Evolutionary conservation across 2,797 vertebrate species (phyloP), one percentile per base, ranked within the genome.

Genomic region (Scolopax bukidnonensis): DNA sequence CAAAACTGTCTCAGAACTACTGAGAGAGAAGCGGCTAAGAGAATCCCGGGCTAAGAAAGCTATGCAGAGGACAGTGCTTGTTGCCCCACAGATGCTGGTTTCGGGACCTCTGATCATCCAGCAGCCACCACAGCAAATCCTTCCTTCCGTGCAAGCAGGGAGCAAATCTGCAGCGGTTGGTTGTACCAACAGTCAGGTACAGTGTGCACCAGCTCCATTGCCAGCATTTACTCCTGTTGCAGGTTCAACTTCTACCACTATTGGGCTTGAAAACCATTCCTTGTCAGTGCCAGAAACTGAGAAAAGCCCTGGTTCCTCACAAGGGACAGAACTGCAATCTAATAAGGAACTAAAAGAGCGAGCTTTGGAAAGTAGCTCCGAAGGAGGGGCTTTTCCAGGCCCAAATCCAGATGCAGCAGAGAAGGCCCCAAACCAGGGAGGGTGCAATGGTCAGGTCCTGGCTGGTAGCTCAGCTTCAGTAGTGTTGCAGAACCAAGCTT

Each of bases 1-100:
- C 3, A 98, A 98, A 96, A 98, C 98, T 0, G 98, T 98, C 65
- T 98, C 92, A 0, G 97, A 98, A 43, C 79, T 98, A 12, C 97
- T 99, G 36, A 83, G 94, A 15, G 98, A 98, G 84, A 97, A 97
- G 57, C 92, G 97, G 9, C 95, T 96, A 6, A 93, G 90, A 27
- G 94, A 96, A 63, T 85, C 84, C 21, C 81, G 36, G 23, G 97
- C 97, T 41, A 85, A 16, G 83, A 96, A 87, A 4, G 79, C 95
- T 0, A 0, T 82, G 54, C 94, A 80, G 69, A 70, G 67, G 25
- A 47, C 95, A 0, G 3, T 75, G 3, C 16, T 95, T 11, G 48
- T 97, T 12, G 15, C 88, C 1, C 75, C 97, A 3, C 95, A 81
- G 60, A 12, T 98, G 57, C 40, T 98, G 51, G 16, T 98, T 47